phyloP scores from a whole-genome alignment of 2,888 invertebrate species.

The Xylota segnis region DNA sequence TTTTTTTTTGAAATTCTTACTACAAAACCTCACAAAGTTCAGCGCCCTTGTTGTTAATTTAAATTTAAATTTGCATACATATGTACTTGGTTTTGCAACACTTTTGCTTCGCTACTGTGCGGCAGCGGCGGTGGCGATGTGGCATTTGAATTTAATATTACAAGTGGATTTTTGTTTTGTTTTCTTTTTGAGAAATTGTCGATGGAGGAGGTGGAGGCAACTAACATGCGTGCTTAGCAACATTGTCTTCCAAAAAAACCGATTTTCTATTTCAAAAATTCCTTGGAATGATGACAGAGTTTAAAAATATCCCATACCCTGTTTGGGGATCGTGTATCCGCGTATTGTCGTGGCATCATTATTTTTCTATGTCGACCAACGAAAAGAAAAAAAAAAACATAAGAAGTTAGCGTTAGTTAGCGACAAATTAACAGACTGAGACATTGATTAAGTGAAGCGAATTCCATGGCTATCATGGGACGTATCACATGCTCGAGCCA shows the following conservation, averaged over 20 bases:
- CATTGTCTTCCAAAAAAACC: constrained; percentile 5
- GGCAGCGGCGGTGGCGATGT: background rate
- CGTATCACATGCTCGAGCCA: constrained; percentile 44
- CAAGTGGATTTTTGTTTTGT: constrained; percentile 8
- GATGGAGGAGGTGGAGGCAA: background rate
- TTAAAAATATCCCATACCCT: constrained; percentile 19
- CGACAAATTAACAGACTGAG: constrained; percentile 40
- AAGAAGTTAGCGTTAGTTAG: constrained; percentile 19
- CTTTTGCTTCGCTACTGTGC: background rate
- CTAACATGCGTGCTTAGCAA: constrained; percentile 17
- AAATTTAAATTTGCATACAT: constrained; percentile 55
- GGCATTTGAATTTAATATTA: constrained; percentile 1
- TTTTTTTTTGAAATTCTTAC: constrained; percentile 11
- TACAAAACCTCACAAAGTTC: constrained; percentile 54
- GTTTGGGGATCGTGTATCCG: constrained; percentile 13
- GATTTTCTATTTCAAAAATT: constrained; percentile 5
- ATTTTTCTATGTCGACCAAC: constrained; percentile 31
- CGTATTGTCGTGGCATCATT: constrained; percentile 11
- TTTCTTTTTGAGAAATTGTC: background rate
- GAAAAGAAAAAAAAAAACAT: background rate
- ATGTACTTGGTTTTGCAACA: background rate
- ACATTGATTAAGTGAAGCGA: constrained; percentile 20
- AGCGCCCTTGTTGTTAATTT: constrained; percentile 64
- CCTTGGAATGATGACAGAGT: constrained; percentile 22
- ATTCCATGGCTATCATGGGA: constrained; percentile 35